Evolutionary conservation across 2,888 invertebrate species (phyloP).

Genomic region (Drosophila mimica): DNA sequence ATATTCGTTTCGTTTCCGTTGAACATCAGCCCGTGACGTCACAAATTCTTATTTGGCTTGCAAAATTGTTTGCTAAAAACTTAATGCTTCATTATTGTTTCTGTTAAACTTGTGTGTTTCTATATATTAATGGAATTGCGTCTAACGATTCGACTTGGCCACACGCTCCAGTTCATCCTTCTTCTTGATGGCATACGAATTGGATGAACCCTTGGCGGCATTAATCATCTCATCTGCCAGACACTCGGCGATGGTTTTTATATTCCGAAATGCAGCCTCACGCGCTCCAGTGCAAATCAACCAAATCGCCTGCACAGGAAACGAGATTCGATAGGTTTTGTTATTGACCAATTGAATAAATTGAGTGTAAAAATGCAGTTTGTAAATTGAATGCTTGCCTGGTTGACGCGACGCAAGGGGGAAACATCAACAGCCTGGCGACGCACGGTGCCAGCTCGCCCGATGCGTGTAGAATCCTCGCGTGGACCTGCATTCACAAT

Average conservation of each 20-base stretch:
- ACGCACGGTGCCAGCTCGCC: conserved; percentile 99
- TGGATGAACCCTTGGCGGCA: conserved; percentile 99
- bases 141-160: conserved; percentile 99
- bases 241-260: conserved; percentile 99
- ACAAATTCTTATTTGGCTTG: conserved; percentile 3
- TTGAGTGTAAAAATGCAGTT: neutral
- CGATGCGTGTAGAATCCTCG: conserved; percentile 99
- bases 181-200: conserved; percentile 99
- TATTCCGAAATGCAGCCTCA: conserved; percentile 99
- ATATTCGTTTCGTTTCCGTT: conserved; percentile 1
- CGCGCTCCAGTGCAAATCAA: conserved; percentile 98
- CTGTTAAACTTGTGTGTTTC: conserved; percentile 1
- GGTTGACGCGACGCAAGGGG: conserved; percentile 98
- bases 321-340: neutral
- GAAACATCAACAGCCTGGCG: conserved; percentile 99
- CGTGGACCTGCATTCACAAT: conserved; percentile 99
- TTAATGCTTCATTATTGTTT: conserved; percentile 9
- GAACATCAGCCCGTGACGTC: neutral
- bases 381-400: conserved; percentile 84
- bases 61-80: conserved; percentile 3
- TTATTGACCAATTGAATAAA: conserved; percentile 1
- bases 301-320: conserved; percentile 92
- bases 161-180: conserved; percentile 99
- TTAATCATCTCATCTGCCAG: conserved; percentile 99
- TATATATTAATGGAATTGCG: neutral